Conservation (phyloP, 2,797 vertebrate genomes). For the Lerista edwardsae region DNA sequence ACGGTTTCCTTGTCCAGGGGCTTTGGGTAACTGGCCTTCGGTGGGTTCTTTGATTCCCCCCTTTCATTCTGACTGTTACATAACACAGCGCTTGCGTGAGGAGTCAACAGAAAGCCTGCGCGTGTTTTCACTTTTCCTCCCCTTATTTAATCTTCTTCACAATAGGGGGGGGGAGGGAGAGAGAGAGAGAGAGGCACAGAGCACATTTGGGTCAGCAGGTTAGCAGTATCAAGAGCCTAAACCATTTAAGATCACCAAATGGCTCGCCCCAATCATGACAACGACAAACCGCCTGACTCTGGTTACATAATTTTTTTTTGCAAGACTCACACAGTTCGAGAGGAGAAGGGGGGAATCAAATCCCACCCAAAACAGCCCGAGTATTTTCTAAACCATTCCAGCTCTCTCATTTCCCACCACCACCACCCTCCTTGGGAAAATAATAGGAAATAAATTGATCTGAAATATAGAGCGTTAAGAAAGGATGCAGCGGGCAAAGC, state of each 20-base stretch:
- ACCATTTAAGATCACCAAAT: conserved; percentile 34
- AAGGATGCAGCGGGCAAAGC: background rate
- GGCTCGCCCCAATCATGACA: background rate
- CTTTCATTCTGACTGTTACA: conserved; percentile 74
- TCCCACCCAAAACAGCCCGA: background rate
- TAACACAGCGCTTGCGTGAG: conserved; percentile 72
- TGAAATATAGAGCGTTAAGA: conserved; percentile 20
- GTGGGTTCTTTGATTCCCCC: too few relatives aligned
- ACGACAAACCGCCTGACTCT: background rate
- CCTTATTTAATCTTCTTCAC: conserved; percentile 37
- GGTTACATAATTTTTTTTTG: conserved; percentile 16
- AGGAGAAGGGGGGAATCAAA: too few relatives aligned
- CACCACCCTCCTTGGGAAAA: too few relatives aligned
- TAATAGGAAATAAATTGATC: conserved; percentile 62
- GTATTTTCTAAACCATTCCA: background rate
- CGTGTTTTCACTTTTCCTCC: conserved; percentile 48
- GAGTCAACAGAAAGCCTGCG: conserved; percentile 43
- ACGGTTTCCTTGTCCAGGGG: conserved; percentile 40
- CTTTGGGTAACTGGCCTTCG: conserved; percentile 62
- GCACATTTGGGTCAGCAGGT: conserved; percentile 76
- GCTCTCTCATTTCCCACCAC: background rate
- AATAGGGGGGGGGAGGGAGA: background rate
- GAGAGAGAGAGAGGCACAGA: background rate
- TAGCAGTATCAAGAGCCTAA: conserved; percentile 59
- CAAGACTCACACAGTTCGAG: background rate